Percentiles rank a stretch among this genome's conserved stretches.
phyloP scores from a whole-genome alignment of 2,888 invertebrate species.

The Lithosia quadra region DNA sequence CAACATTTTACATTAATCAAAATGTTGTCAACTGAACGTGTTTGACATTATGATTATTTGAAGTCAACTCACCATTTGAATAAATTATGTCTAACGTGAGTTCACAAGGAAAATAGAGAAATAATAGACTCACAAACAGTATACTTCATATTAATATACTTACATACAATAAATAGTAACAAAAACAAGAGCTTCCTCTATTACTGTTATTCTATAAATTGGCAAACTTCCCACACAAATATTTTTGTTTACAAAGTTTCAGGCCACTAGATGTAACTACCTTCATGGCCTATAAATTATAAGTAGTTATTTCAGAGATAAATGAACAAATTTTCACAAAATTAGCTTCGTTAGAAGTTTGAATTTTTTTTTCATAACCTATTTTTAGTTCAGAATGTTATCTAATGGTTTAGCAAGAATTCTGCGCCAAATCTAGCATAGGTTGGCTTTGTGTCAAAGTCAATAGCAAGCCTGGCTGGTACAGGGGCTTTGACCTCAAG shows the following conservation, averaged over 20 bases:
- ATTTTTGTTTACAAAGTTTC: conserved; percentile 19
- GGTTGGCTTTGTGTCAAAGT: not conserved
- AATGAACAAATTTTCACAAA: not conserved
- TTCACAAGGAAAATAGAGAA: not conserved
- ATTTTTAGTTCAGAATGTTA: not conserved
- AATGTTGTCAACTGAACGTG: no score
- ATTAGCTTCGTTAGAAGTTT: not conserved
- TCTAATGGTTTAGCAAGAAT: not conserved
- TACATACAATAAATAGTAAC: conserved; percentile 6
- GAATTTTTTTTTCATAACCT: not conserved
- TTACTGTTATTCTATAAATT: conserved; percentile 31
- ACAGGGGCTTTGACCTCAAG: not conserved
- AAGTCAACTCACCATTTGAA: no score
- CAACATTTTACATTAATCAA: no score
- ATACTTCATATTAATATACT: not conserved
- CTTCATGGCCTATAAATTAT: not conserved
- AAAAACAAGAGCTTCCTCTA: conserved; percentile 26
- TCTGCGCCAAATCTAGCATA: not conserved
- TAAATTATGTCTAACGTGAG: not conserved
- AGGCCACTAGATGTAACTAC: not conserved
- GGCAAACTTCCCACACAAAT: conserved; percentile 48
- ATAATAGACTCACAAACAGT: not conserved
- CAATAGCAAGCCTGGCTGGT: not conserved
- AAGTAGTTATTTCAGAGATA: not conserved
- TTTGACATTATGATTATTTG: no score